Conservation (phyloP, 2,797 vertebrate species). For the Ataeniobius toweri region DNA sequence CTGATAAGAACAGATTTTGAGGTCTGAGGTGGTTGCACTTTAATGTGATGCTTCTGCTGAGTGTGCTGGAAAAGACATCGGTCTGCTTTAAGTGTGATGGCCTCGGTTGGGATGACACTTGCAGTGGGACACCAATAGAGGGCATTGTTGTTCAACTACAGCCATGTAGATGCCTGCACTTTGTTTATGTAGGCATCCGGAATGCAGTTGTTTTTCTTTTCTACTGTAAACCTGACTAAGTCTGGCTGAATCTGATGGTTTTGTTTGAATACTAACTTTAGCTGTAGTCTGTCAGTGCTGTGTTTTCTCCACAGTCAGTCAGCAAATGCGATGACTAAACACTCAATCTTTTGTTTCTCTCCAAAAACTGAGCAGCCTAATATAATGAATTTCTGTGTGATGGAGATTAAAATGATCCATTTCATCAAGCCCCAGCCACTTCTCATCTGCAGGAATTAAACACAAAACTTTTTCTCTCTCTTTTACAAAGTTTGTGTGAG, state of each 20-base stretch:
- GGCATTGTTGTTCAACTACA: slow-evolving; percentile 84
- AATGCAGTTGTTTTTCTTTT: slow-evolving; percentile 55
- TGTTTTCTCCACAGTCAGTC: slow-evolving; percentile 39
- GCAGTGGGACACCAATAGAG: slow-evolving; percentile 79
- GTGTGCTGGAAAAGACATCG: slow-evolving; percentile 70
- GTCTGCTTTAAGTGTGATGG: slow-evolving; percentile 49
- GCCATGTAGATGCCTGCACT: slow-evolving; percentile 39
- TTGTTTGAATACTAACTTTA: slow-evolving; percentile 63
- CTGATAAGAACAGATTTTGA: slow-evolving; percentile 78
- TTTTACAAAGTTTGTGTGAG: slow-evolving; percentile 27
- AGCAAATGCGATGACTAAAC: slow-evolving; percentile 47
- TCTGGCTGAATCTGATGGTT: slow-evolving; percentile 64
- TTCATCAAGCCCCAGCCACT: slow-evolving; percentile 65
- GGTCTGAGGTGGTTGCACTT: slow-evolving; percentile 80
- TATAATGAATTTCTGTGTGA: slow-evolving; percentile 70
- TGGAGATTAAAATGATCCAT: slow-evolving; percentile 74
- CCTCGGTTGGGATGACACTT: slow-evolving; percentile 60
- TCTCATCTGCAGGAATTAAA: slow-evolving; percentile 51
- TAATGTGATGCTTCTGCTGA: slow-evolving; percentile 81
- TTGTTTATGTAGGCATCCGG: slow-evolving; percentile 67
- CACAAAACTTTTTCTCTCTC: slow-evolving; percentile 29
- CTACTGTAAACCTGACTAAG: slow-evolving; percentile 43
- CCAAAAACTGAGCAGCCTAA: slow-evolving; percentile 59
- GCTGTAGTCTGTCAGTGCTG: slow-evolving; percentile 55
- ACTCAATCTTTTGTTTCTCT: slow-evolving; percentile 59